Percentiles rank a stretch among this genome's conserved stretches.
These are phyloP conservation scores for Enteromius trimaculatus DNA, from an alignment of 2,797 vertebrate species.

Conservation along the genomic window DNA sequence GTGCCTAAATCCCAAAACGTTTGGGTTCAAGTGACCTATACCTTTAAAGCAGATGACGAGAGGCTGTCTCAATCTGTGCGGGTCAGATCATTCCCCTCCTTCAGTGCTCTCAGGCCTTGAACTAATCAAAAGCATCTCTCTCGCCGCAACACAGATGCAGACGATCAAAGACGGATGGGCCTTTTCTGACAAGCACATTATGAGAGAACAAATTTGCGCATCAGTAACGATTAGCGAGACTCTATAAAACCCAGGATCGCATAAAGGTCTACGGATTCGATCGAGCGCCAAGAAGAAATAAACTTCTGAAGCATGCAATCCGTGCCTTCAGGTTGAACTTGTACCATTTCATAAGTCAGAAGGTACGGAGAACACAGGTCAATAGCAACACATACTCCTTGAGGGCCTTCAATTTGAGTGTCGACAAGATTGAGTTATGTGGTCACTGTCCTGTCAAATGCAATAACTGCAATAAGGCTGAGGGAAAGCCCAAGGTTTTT, in stretches of 20 bases:
- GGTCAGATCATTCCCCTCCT: constrained; percentile 71
- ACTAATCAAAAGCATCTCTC: constrained; percentile 78
- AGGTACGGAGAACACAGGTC: constrained; percentile 62
- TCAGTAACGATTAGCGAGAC: constrained; percentile 69
- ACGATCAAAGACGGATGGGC: constrained; percentile 77
- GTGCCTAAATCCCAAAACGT: background rate
- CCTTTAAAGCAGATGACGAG: constrained; percentile 64
- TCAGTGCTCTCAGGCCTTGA: constrained; percentile 70
- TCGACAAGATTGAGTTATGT: constrained; percentile 75
- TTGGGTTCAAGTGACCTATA: background rate
- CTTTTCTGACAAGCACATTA: constrained; percentile 66
- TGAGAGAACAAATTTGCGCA: constrained; percentile 68
- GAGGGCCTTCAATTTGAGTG: constrained; percentile 67
- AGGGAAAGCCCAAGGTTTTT: constrained; percentile 61
- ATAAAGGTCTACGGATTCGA: constrained; percentile 1
- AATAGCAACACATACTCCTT: constrained; percentile 57
- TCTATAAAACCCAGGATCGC: constrained; percentile 55
- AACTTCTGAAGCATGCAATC: constrained; percentile 35
- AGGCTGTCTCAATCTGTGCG: constrained; percentile 72
- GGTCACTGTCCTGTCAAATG: constrained; percentile 74
- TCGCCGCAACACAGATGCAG: constrained; percentile 77
- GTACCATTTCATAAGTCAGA: constrained; percentile 58
- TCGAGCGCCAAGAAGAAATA: constrained; percentile 1
- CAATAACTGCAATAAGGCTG: constrained; percentile 69
- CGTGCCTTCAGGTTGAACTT: constrained; percentile 43